Percentiles rank a stretch among this genome's conserved stretches.
phyloP scores from a whole-genome alignment of 2,113 vertebrate species.

The Brachirus orientalis region DNA sequence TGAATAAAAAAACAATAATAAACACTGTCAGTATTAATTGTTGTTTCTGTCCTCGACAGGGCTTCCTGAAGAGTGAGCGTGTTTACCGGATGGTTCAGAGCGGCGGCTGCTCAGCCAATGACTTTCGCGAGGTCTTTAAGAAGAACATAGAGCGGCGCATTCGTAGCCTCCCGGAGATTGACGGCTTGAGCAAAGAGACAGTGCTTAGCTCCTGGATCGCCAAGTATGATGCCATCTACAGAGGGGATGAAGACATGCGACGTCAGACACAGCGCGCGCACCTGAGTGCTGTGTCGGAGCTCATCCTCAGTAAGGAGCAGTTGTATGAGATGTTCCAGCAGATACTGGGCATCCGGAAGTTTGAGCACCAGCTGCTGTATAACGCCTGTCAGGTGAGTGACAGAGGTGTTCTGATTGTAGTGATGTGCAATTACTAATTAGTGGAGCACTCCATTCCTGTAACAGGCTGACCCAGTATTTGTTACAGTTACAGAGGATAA shows the following conservation, averaged over 20 bases:
- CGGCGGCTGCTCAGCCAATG: slow-evolving; percentile 93
- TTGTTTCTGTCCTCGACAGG: slow-evolving; percentile 72
- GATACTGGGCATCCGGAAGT: slow-evolving; percentile 93
- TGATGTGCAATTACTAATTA: neutral
- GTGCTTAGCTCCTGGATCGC: slow-evolving; percentile 97
- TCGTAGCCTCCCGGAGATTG: slow-evolving; percentile 94
- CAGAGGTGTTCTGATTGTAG: neutral
- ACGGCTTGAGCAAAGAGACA: slow-evolving; percentile 97
- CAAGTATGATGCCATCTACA: slow-evolving; percentile 95
- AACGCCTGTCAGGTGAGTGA: slow-evolving; percentile 93
- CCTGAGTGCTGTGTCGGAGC: slow-evolving; percentile 91
- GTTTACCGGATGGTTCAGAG: slow-evolving; percentile 96
- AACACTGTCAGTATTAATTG: no score
- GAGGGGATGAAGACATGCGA: slow-evolving; percentile 91
- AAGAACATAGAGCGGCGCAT: slow-evolving; percentile 97
- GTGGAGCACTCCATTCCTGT: no score
- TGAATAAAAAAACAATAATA: no score
- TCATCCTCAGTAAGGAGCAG: slow-evolving; percentile 98
- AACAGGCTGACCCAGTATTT: no score
- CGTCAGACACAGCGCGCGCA: slow-evolving; percentile 88
- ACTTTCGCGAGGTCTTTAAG: slow-evolving; percentile 97
- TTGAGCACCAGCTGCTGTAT: slow-evolving; percentile 97
- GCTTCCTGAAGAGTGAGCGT: slow-evolving; percentile 95
- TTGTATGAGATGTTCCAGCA: slow-evolving; percentile 99
- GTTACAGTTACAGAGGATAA: no score